Conservation (phyloP, 2,113 vertebrate genomes). For the Nesogale talazaci region DNA sequence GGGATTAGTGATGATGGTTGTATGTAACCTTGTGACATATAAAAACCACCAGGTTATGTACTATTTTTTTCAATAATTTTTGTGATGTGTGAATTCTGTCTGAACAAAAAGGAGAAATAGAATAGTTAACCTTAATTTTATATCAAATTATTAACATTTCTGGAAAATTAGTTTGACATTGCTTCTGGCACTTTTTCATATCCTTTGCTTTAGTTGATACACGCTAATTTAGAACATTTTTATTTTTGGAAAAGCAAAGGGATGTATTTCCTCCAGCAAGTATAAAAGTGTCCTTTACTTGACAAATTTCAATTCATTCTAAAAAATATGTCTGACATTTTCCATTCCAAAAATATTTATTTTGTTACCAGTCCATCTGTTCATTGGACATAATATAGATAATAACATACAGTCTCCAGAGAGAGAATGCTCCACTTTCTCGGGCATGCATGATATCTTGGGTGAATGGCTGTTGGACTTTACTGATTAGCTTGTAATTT, state of each 20-base stretch:
- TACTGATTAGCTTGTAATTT: slow-evolving; percentile 43
- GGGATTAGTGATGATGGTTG: background rate
- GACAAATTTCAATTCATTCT: slow-evolving; percentile 56
- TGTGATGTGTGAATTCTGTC: background rate
- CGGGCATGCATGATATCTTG: background rate
- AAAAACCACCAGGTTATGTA: background rate
- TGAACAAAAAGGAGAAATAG: background rate
- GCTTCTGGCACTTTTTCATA: slow-evolving; percentile 34
- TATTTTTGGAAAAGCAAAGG: slow-evolving; percentile 61
- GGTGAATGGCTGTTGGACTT: slow-evolving; percentile 9
- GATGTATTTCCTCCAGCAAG: slow-evolving; percentile 45
- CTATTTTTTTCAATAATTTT: slow-evolving; percentile 18
- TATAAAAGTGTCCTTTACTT: slow-evolving; percentile 59
- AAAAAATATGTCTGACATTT: slow-evolving; percentile 62
- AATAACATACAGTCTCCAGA: slow-evolving; percentile 29
- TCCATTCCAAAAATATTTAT: slow-evolving; percentile 63
- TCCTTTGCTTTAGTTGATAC: slow-evolving; percentile 52
- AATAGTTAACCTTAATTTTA: slow-evolving; percentile 34
- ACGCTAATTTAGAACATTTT: slow-evolving; percentile 53
- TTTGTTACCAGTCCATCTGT: slow-evolving; percentile 47
- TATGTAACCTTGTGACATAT: background rate
- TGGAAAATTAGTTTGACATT: slow-evolving; percentile 54
- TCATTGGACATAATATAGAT: slow-evolving; percentile 25
- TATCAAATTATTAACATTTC: slow-evolving; percentile 16
- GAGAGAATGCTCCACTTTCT: background rate